Evolutionary conservation across 2,888 invertebrate genomes (phyloP).

Genomic region (Scrobipalpa costella): DNA sequence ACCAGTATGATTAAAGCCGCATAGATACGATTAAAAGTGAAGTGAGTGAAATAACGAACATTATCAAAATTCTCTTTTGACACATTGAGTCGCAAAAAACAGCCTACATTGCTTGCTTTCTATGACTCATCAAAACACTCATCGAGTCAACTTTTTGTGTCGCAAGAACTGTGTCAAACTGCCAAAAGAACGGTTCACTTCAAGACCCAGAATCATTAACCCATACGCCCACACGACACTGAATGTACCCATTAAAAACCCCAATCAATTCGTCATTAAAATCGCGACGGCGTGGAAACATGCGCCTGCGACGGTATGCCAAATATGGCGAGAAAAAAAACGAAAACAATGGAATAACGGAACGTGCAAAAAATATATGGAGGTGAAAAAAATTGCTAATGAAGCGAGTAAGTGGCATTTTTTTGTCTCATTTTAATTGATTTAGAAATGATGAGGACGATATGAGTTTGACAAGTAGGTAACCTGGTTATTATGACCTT

Average conservation of each 20-base stretch:
- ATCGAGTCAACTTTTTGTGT: constrained; percentile 1
- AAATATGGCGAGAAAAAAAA: constrained; percentile 60
- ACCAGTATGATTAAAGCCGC: too few relatives aligned
- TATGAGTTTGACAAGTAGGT: constrained; percentile 9
- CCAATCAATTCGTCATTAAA: constrained; percentile 77
- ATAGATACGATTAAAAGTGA: too few relatives aligned
- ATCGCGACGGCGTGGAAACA: constrained; percentile 67
- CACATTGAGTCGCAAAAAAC: not conserved
- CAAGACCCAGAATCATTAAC: constrained; percentile 63
- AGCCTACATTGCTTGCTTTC: not conserved
- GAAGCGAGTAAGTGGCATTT: constrained; percentile 1
- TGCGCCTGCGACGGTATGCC: constrained; percentile 58
- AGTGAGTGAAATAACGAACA: too few relatives aligned
- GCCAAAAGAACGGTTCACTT: constrained; percentile 61
- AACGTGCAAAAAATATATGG: constrained; percentile 30
- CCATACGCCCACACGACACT: constrained; percentile 65
- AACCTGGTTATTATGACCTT: not conserved
- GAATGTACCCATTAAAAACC: constrained; percentile 64
- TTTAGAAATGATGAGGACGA: not conserved
- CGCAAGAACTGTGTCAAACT: constrained; percentile 55
- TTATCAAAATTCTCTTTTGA: not conserved
- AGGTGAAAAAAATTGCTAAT: constrained; percentile 15
- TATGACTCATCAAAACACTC: constrained; percentile 12
- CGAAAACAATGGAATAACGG: constrained; percentile 70
- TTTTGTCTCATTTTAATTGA: constrained; percentile 11